Evolutionary conservation across 2,113 vertebrate species (phyloP), one percentile per base, ranked within the genome.

Genomic region (Puma concolor): DNA sequence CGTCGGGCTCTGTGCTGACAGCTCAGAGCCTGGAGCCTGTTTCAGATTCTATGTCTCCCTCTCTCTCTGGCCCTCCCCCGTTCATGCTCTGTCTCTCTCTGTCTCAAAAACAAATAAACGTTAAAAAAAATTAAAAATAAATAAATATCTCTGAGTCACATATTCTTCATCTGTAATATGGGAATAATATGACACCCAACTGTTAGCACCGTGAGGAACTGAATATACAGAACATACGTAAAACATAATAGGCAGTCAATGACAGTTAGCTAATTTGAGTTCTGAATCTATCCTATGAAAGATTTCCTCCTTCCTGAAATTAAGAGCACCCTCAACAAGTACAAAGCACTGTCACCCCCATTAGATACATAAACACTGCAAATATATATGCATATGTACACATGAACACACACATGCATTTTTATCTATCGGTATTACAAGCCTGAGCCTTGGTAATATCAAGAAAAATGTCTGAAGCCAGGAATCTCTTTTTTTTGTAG

Each of bases 391-490:
- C 23, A 11, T 5, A 63, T 1, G 17, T 0, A 31, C 11, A 15
- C 38, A 33, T 4, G 14, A 23, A 86, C 50, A 76, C 63, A 52
- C 10, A 25, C 19, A 17, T 9, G 12, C 17, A 23, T 13, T 57
- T 14, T 41, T 19, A 7, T 38, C 15, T 16, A 52, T 50, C 8
- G 52, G 23, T 84, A 38, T 3, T 50, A 15, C 12, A 69, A 52
- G 19, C 67, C 17, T 31, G 21, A 85, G 50, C 64, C 63, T 92
- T 13, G 31, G 7, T n/a, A 10, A 54, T 38, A 74, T 8, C 14
- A 93, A 90, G 27, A 88, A 88, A 88, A 38, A 25, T 50, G 44
- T 64, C 33, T 76, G 23, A 92, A 86, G 38, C 10, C 52, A 82
- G 17, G 25, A 80, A 54, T 86, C 74, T 77, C 48, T 57, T 4